Conservation (phyloP, 2,888 invertebrate species). For the Monopis laevigella region DNA sequence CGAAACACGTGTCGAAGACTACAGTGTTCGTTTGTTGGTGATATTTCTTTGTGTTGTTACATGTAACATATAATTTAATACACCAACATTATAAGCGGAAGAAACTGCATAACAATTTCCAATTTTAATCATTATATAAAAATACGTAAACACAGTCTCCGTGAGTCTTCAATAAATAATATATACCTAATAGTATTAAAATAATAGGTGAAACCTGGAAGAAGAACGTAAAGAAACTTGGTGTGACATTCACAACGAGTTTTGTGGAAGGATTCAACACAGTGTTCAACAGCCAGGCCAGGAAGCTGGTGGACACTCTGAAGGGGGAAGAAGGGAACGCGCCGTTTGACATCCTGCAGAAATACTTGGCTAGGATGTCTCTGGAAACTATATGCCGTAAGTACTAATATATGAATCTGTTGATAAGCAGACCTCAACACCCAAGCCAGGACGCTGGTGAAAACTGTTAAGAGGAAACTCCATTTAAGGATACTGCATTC, state of each 20-base stretch:
- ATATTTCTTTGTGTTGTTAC: too few relatives aligned
- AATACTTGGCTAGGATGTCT: conserved; percentile 30
- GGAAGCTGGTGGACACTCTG: conserved; percentile 26
- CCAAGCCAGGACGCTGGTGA: too few relatives aligned
- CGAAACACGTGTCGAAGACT: too few relatives aligned
- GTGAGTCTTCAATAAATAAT: neutral
- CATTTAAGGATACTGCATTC: too few relatives aligned
- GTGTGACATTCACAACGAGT: conserved; percentile 30
- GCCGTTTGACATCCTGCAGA: conserved; percentile 33
- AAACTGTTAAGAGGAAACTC: too few relatives aligned
- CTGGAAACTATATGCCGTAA: conserved; percentile 44
- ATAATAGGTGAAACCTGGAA: conserved; percentile 39
- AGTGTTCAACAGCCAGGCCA: conserved; percentile 36
- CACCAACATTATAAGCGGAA: too few relatives aligned
- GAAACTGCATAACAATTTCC: too few relatives aligned
- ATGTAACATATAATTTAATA: too few relatives aligned
- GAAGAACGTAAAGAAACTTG: conserved; percentile 36
- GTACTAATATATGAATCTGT: too few relatives aligned
- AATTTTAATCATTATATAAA: too few relatives aligned
- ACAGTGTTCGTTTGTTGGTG: too few relatives aligned
- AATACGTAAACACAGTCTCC: neutral
- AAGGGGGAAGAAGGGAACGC: conserved; percentile 25
- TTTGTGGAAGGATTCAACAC: conserved; percentile 35
- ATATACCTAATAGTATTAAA: neutral
- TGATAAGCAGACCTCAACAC: too few relatives aligned